These are phyloP conservation scores for Hystrix brachyura DNA, from an alignment of 2,113 vertebrate genomes.

Conservation along the genomic window DNA sequence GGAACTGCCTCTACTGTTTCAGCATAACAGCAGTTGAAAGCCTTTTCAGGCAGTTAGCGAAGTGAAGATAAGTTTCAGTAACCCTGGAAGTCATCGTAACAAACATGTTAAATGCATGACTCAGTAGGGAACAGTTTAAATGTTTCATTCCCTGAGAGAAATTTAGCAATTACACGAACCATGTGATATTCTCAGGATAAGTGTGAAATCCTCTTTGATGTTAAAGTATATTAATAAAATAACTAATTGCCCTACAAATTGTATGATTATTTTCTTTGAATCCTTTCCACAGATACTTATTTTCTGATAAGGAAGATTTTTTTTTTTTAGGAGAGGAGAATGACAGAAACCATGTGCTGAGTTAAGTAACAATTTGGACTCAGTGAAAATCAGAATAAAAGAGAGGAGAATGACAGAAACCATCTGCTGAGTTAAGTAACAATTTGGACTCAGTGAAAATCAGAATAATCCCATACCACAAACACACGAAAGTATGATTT, in stretches of 20 bases:
- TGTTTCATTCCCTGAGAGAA: slow-evolving; percentile 55
- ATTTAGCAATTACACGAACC: slow-evolving; percentile 30
- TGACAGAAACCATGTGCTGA: slow-evolving; percentile 48
- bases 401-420: slow-evolving; percentile 19
- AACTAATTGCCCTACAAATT: slow-evolving; percentile 25
- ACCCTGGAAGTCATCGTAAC: slow-evolving; percentile 41
- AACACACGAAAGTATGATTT: slow-evolving; percentile 37
- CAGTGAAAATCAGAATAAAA: slow-evolving; percentile 20
- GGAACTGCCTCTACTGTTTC: not conserved
- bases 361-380: slow-evolving; percentile 53
- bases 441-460: slow-evolving; percentile 18
- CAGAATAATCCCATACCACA: slow-evolving; percentile 52
- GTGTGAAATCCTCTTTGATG: slow-evolving; percentile 60
- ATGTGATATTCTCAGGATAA: slow-evolving; percentile 9
- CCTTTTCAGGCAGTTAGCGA: slow-evolving; percentile 14
- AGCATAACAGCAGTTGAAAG: slow-evolving; percentile 6
- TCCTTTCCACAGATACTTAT: not conserved
- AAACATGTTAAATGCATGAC: slow-evolving; percentile 62
- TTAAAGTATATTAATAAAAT: not conserved
- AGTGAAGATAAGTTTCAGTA: slow-evolving; percentile 51
- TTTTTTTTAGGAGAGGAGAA: not conserved
- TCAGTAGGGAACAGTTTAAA: slow-evolving; percentile 58
- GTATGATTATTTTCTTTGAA: slow-evolving; percentile 40
- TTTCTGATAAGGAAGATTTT: slow-evolving; percentile 36
- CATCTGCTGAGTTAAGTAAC: slow-evolving; percentile 53